phyloP scores from a whole-genome alignment of 2,888 invertebrate species.

The Xanthorhoe spadicearia region DNA sequence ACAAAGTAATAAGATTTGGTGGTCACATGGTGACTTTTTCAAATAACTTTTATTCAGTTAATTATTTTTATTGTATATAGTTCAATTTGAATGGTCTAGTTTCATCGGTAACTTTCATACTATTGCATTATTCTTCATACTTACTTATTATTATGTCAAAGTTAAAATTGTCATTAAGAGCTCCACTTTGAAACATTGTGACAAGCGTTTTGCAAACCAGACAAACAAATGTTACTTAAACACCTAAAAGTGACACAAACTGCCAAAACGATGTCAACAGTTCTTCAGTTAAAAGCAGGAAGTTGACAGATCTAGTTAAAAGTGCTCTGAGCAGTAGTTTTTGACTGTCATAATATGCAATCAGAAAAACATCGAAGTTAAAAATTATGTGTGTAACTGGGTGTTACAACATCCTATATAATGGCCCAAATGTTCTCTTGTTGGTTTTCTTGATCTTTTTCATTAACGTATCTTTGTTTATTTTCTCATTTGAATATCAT shows the following conservation, averaged over 20 bases:
- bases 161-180: background rate
- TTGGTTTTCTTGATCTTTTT: no score
- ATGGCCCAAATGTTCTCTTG: no score
- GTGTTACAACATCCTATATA: no score
- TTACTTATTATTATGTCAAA: background rate
- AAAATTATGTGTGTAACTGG: no score
- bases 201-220: background rate
- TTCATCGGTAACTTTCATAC: background rate
- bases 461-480: no score
- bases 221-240: background rate
- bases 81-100: background rate
- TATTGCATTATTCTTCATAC: background rate
- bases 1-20: no score
- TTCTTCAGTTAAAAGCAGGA: conserved; percentile 13
- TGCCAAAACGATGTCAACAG: conserved; percentile 24
- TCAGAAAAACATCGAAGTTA: no score
- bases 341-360: background rate
- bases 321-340: background rate
- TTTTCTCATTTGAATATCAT: no score
- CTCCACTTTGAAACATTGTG: background rate
- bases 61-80: no score
- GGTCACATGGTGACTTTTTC: no score
- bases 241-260: conserved; percentile 3
- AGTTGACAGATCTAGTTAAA: conserved; percentile 19
- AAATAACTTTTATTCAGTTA: no score